phyloP scores from a whole-genome alignment of 2,888 invertebrate genomes.

The Agrenia bidenticulata region DNA sequence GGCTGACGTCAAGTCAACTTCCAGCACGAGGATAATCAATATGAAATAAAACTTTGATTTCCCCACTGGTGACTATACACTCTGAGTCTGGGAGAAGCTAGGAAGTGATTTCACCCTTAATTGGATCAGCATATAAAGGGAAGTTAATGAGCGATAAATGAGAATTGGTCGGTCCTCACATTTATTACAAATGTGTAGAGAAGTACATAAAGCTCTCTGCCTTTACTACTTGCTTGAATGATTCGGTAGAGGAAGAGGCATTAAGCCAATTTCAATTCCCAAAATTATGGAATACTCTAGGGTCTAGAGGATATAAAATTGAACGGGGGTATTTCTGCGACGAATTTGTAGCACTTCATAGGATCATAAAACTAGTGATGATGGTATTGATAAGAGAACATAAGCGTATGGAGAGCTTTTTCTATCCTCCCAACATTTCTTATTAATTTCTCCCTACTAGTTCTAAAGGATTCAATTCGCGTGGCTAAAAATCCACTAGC shows the following conservation, averaged over 20 bases:
- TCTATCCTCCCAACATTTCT: no score
- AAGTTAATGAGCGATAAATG: constrained; percentile 1
- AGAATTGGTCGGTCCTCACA: background rate
- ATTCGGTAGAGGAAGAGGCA: background rate
- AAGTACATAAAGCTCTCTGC: background rate
- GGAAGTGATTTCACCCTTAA: constrained; percentile 1
- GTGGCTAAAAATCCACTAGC: no score
- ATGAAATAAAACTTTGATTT: background rate
- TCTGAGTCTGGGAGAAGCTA: background rate
- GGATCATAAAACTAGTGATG: background rate
- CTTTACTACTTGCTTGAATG: background rate
- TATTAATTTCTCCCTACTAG: no score
- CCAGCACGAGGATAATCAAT: constrained; percentile 5
- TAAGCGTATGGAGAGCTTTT: no score
- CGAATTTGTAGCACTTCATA: background rate
- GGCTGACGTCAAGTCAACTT: constrained; percentile 1
- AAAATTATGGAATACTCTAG: constrained; percentile 3
- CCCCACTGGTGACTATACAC: background rate
- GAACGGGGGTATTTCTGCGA: background rate
- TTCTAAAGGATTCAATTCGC: no score
- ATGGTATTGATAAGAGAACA: background rate
- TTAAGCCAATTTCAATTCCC: constrained; percentile 8
- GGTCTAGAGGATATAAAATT: no score
- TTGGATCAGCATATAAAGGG: constrained; percentile 2
- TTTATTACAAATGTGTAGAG: background rate